Evolutionary conservation across 2,113 vertebrate genomes (phyloP), one percentile per base, ranked within the genome.

Genomic region (Atrichornis clamosus): DNA sequence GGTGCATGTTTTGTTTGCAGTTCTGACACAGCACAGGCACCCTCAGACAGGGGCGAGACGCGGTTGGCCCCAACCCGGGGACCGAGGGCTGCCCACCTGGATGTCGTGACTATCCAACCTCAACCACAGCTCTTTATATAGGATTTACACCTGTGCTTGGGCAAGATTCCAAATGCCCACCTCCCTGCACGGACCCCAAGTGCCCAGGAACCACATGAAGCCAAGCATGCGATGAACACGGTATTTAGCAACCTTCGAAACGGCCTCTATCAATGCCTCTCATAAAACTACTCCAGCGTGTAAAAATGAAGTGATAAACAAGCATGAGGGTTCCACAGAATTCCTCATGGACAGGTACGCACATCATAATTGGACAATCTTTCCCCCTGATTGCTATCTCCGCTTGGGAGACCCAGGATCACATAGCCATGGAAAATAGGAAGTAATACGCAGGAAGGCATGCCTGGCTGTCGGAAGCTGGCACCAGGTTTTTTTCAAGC

Each of bases 391-490:
- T 37, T 70, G 70, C 39, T 37, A 10, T 37, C 75, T 88, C 53
- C 62, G 84, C 75, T 73, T 75, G 75, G 90, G 92, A 95, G 60
- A 95, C 33, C 55, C 23, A 52, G 91, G 75, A 90, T 80, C 72
- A 21, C 63, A 59, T 2, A 52, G 82, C 90, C 82, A 77, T 86
- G 90, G 84, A 94, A 88, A 94, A 93, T 35, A 89, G 2, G 11
- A 39, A 68, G 63, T 35, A 82, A 91, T 33, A 89, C 1, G 13
- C 56, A 89, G 89, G 89, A 95, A 94, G 82, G 89, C 86, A 68
- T 41, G 81, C 77, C 87, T n/a, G 81, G 10, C 47, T 87, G 11
- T 39, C 78, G n/a, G 78, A 86, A 76, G 37, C 46, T 74, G 91
- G 84, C 53, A 77, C 47, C 9, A 20, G 27, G 18, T 12, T 42